Conservation (phyloP, 2,797 vertebrate genomes). For the Spheniscus humboldti region DNA sequence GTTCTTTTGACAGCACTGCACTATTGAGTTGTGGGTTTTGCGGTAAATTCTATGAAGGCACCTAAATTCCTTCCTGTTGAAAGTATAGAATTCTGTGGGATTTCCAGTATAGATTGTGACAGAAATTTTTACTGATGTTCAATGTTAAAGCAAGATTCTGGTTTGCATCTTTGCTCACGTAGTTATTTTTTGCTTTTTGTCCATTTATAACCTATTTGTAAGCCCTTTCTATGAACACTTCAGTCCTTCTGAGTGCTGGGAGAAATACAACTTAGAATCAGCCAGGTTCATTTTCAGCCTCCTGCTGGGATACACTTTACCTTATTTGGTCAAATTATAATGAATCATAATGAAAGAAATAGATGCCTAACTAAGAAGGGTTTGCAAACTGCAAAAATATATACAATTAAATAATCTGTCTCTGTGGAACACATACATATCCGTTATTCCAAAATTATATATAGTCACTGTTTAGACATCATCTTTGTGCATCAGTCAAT, state of each 20-base stretch:
- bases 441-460: not conserved
- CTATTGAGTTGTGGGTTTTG: not conserved
- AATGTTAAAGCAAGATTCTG: not conserved
- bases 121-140: not conserved
- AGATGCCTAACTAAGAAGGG: constrained; percentile 58
- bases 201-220: constrained; percentile 32
- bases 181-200: not conserved
- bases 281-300: constrained; percentile 66
- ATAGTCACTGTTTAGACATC: not conserved
- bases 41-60: not conserved
- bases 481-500: not conserved
- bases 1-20: not conserved
- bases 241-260: constrained; percentile 45
- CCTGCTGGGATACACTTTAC: constrained; percentile 60
- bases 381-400: constrained; percentile 66
- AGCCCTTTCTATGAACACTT: not conserved
- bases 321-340: constrained; percentile 66
- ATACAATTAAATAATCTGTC: constrained; percentile 59
- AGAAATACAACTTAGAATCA: constrained; percentile 61
- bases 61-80: not conserved
- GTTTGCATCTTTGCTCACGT: not conserved
- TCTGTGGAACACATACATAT: not conserved
- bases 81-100: not conserved
- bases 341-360: constrained; percentile 70
- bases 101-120: not conserved